These are phyloP conservation scores for Papilio protenor DNA, from an alignment of 2,888 invertebrate genomes.

Conservation along the genomic window DNA sequence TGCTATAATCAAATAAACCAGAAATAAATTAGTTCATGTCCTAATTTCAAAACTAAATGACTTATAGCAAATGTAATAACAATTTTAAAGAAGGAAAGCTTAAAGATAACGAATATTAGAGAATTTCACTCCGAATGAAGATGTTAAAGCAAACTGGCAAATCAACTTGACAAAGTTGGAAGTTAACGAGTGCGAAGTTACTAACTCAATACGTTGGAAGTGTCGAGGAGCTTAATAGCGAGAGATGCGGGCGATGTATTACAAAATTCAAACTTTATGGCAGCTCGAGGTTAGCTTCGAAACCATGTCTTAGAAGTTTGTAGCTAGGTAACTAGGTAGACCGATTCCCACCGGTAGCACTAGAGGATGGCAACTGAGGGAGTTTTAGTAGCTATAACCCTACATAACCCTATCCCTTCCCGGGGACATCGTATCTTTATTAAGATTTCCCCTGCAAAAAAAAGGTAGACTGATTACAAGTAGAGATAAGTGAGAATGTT, in stretches of 20 bases:
- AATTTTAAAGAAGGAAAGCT: not conserved
- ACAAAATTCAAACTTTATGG: conserved; percentile 3
- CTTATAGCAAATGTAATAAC: no score
- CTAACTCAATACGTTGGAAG: conserved; percentile 54
- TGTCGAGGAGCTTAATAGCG: conserved; percentile 34
- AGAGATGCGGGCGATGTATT: conserved; percentile 21
- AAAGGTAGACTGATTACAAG: no score
- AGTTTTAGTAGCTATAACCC: no score
- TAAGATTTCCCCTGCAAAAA: no score
- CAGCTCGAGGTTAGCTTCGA: not conserved
- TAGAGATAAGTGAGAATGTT: no score
- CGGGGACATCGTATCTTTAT: no score
- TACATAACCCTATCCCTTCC: no score
- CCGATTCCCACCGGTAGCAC: no score
- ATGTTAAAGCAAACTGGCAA: conserved; percentile 54
- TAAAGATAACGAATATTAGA: conserved; percentile 47
- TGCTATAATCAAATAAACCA: no score
- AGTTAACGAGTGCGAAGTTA: conserved; percentile 54
- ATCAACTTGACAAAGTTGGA: conserved; percentile 55
- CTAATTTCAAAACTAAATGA: no score
- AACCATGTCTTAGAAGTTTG: not conserved
- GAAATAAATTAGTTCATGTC: no score
- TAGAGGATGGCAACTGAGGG: no score
- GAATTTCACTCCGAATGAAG: conserved; percentile 39
- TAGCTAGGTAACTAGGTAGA: not conserved